phyloP scores from a whole-genome alignment of 2,888 invertebrate species.

The Escarpia spicata region DNA sequence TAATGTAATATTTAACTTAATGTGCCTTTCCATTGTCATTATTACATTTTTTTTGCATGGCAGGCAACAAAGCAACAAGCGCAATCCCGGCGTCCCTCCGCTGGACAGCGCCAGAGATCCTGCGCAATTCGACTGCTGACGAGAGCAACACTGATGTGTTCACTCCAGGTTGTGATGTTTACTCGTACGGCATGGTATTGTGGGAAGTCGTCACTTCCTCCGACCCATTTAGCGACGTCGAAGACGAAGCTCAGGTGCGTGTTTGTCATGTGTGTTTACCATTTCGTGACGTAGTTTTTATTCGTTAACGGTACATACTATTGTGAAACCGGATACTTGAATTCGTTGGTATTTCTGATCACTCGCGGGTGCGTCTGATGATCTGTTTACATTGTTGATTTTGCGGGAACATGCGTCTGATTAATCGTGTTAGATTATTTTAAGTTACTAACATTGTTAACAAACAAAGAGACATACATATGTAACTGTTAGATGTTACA shows the following conservation, averaged over 20 bases:
- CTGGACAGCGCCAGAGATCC: slow-evolving; percentile 62
- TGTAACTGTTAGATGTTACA: too few relatives aligned
- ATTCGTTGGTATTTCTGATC: neutral
- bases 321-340: neutral
- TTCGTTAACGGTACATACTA: neutral
- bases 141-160: slow-evolving; percentile 43
- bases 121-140: slow-evolving; percentile 47
- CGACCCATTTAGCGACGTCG: slow-evolving; percentile 55
- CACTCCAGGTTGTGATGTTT: slow-evolving; percentile 55
- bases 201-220: slow-evolving; percentile 55
- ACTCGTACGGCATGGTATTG: slow-evolving; percentile 59
- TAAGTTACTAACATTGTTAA: too few relatives aligned
- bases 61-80: slow-evolving; percentile 54
- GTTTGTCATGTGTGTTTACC: neutral
- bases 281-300: neutral
- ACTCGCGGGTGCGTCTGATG: neutral
- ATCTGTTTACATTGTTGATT: too few relatives aligned
- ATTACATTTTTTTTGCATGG: neutral
- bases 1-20: too few relatives aligned
- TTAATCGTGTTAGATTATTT: too few relatives aligned
- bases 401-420: too few relatives aligned
- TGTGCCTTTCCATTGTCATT: too few relatives aligned
- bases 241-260: slow-evolving; percentile 6
- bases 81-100: slow-evolving; percentile 56
- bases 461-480: too few relatives aligned